These are phyloP conservation scores for Scatophagus argus DNA, from an alignment of 2,113 vertebrate genomes.

Conservation along the genomic window DNA sequence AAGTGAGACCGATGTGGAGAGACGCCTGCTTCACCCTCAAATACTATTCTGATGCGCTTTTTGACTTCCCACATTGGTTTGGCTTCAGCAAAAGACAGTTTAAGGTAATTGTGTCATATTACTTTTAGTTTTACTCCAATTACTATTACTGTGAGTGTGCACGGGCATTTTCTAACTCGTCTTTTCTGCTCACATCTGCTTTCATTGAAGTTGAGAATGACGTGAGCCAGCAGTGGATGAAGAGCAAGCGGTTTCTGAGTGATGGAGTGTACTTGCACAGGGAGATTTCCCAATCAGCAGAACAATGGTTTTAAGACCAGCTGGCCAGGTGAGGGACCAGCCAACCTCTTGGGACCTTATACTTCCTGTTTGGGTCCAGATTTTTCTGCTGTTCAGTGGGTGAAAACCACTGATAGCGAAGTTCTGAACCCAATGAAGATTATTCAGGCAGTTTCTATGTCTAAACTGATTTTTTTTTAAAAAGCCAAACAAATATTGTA, in stretches of 20 bases:
- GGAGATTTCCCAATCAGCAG: background rate
- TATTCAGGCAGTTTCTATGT: background rate
- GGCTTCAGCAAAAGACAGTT: constrained; percentile 78
- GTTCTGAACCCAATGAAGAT: background rate
- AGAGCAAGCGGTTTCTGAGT: background rate
- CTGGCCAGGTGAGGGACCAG: background rate
- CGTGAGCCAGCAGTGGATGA: constrained; percentile 24
- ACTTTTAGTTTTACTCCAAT: background rate
- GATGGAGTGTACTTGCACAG: background rate
- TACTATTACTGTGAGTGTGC: background rate
- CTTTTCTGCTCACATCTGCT: background rate
- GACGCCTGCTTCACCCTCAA: constrained; percentile 75
- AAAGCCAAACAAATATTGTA: too few relatives aligned
- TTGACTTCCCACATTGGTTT: constrained; percentile 79
- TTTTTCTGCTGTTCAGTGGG: background rate
- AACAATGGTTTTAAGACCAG: background rate
- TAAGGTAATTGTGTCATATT: background rate
- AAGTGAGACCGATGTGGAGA: constrained; percentile 54
- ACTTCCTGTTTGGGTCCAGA: background rate
- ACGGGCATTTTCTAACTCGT: background rate
- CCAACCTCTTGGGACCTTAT: background rate
- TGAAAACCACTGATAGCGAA: constrained; percentile 10
- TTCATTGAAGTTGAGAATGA: constrained; percentile 43
- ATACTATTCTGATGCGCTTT: constrained; percentile 78
- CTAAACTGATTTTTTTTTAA: background rate